A percentile compares a stretch with the other conserved stretches of the same genome.
phyloP scores from a whole-genome alignment of 2,888 invertebrate species.

The Hirtodrosophila histrioides region DNA sequence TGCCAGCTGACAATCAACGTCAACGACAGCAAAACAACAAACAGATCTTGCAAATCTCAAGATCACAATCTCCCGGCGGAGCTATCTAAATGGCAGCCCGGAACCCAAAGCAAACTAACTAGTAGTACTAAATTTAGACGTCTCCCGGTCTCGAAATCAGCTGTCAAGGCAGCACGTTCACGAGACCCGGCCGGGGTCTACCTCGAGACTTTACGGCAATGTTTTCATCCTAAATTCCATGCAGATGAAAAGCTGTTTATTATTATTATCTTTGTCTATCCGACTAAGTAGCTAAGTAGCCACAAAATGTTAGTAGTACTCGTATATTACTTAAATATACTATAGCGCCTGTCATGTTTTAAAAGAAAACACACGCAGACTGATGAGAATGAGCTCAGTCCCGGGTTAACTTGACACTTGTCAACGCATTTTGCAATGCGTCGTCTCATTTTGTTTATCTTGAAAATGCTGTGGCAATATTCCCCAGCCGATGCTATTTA shows the following conservation, averaged over 20 bases:
- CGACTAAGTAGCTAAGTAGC: slow-evolving; percentile 30
- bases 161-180: slow-evolving; percentile 64
- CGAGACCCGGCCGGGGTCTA: slow-evolving; percentile 48
- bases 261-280: slow-evolving; percentile 61
- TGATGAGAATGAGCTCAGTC: slow-evolving; percentile 22
- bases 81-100: slow-evolving; percentile 57
- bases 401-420: slow-evolving; percentile 53
- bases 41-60: slow-evolving; percentile 57
- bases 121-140: slow-evolving; percentile 63
- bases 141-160: slow-evolving; percentile 29
- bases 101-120: slow-evolving; percentile 46
- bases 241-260: slow-evolving; percentile 64
- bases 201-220: slow-evolving; percentile 41
- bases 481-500: slow-evolving; percentile 31
- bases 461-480: slow-evolving; percentile 31
- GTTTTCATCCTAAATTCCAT: slow-evolving; percentile 52
- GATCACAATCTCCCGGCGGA: slow-evolving; percentile 40
- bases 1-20: slow-evolving; percentile 50
- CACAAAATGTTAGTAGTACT: slow-evolving; percentile 42
- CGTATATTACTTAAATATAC: slow-evolving; percentile 49
- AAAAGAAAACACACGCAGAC: slow-evolving; percentile 33
- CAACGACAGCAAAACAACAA: slow-evolving; percentile 28
- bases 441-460: slow-evolving; percentile 53
- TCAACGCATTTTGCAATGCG: slow-evolving; percentile 56
- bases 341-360: slow-evolving; percentile 35